Evolutionary conservation across 1,140 invertebrate species (phyloP).

Genomic region (Drosophila prosaltans): DNA sequence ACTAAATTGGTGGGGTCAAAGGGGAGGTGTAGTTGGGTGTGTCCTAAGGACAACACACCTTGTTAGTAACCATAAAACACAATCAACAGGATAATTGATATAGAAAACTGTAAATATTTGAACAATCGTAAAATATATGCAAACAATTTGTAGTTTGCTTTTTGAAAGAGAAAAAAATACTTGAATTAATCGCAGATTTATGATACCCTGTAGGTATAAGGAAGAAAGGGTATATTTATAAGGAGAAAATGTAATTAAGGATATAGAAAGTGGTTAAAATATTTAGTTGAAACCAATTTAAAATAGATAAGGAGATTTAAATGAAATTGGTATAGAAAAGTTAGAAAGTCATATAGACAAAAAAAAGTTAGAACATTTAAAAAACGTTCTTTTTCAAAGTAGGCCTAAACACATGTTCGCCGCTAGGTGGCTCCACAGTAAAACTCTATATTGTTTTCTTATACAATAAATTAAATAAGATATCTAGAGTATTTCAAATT

Average conservation of each 20-base stretch:
- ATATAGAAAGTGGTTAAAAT: background rate
- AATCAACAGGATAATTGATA: conserved; percentile 11
- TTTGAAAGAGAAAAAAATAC: background rate
- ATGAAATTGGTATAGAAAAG: too few relatives aligned
- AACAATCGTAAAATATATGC: background rate
- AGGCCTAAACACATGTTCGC: background rate
- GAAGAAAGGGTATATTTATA: background rate
- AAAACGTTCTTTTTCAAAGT: background rate
- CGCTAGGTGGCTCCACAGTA: background rate
- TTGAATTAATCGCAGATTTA: background rate
- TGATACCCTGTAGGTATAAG: background rate
- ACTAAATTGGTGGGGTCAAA: too few relatives aligned
- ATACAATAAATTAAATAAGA: background rate
- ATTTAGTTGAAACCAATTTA: too few relatives aligned
- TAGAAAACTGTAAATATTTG: background rate
- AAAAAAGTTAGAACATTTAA: too few relatives aligned
- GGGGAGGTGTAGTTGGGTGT: background rate
- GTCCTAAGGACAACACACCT: conserved; percentile 7
- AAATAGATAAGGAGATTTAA: too few relatives aligned
- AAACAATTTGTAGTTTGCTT: background rate
- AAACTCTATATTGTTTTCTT: too few relatives aligned
- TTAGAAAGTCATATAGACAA: too few relatives aligned
- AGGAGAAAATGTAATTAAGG: background rate
- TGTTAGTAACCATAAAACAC: background rate
- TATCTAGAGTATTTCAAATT: background rate